Evolutionary conservation across 2,888 invertebrate species (phyloP), one percentile per base, ranked within the genome.

Genomic region (Oithona nana): DNA sequence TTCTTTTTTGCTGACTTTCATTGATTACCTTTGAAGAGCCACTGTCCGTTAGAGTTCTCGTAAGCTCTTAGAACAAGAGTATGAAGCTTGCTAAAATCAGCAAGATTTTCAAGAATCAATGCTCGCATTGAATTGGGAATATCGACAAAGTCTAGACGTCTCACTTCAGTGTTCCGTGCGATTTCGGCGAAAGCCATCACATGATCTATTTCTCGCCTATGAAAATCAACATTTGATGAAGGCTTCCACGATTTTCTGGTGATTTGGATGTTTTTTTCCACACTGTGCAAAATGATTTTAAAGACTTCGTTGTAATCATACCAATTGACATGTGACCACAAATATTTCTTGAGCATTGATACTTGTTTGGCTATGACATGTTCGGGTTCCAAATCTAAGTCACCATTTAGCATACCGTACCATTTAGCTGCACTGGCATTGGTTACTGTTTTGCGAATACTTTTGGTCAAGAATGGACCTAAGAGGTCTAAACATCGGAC

Each of bases 1-100:
- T n/a, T n/a, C n/a, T n/a, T n/a, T n/a, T n/a, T n/a, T n/a, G n/a
- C n/a, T n/a, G n/a, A n/a, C n/a, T n/a, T n/a, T n/a, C n/a, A n/a
- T n/a, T n/a, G n/a, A n/a, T n/a, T n/a, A n/a, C 39, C 16, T 39
- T 39, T 39, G 54, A 54, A 54, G 3, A 54, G 54, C 54, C 54
- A 54, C 26, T 54, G 54, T 24, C 54, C 26, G 22, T 26, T 26
- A 16, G 39, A 39, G 39, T 39, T 39, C 8, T 39, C 16, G 39
- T 11, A 39, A 16, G 39, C 6, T 39, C 39, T 39, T 16, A 39
- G 8, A 6, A 39, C 39, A 6, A 39, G 16, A 6, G 6, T 6
- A 11, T 39, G 8, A 39, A 39, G 6, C 8, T 39, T 39, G 8
- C 16, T 39, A 16, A 39, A 16, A 6, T 39, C 39, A 16, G 20